phyloP scores from a whole-genome alignment of 2,888 invertebrate species.

The Troides oblongomaculatus region DNA sequence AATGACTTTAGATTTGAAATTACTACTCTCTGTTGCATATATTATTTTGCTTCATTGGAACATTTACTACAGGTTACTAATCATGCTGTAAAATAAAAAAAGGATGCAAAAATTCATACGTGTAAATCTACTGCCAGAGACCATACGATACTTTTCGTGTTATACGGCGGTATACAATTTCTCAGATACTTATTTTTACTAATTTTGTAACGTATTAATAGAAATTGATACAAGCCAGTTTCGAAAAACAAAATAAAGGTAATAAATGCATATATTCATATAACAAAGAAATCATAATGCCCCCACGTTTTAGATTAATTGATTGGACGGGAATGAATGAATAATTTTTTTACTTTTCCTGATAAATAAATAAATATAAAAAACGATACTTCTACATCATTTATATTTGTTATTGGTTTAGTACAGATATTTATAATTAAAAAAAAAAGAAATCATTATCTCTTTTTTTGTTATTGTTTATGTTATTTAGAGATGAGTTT shows the following conservation, averaged over 20 bases:
- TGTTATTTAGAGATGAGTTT: no score
- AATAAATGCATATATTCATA: background rate
- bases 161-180: background rate
- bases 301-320: background rate
- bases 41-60: background rate
- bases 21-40: background rate
- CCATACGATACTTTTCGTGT: background rate
- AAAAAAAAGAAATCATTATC: no score
- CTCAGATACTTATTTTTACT: background rate
- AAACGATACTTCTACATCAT: no score
- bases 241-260: background rate
- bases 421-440: no score
- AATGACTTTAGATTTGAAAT: background rate
- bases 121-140: constrained; percentile 1
- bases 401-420: no score
- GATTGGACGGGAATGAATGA: background rate
- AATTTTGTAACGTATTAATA: background rate
- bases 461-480: no score
- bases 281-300: background rate
- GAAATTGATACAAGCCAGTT: background rate
- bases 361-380: no score
- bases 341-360: background rate
- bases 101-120: constrained; percentile 3
- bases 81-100: background rate
- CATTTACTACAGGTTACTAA: background rate